Evolutionary conservation across 2,113 vertebrate species (phyloP), one percentile per base, ranked within the genome.

Genomic region (Craseonycteris thonglongyai): DNA sequence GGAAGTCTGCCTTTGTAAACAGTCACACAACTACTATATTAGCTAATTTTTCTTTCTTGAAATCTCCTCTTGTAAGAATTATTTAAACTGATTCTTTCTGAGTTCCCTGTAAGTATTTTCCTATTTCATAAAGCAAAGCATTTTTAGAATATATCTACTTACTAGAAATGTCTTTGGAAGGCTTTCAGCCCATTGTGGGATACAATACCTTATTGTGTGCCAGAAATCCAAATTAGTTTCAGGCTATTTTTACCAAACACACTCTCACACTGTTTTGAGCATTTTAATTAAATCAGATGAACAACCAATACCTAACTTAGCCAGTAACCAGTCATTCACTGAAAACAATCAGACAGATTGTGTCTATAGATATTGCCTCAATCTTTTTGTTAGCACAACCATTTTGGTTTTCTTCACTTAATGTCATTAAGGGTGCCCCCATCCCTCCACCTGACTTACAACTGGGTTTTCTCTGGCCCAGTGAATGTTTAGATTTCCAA

Each of bases 201-300:
- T 38, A 97, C 75, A 97, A 96, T 93, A 83, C 75, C 83, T 83
- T 94, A 81, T 88, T 97, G 95, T 95, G n/a, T 28, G 7, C 79
- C 2, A 26, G 45, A 83, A 94, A 88, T 80, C 84, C 93, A 96
- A 92, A 96, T 93, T 93, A 97, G 93, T 95, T 95, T 95, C 78
- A 33, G 74, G 94, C 93, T 93, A 94, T 97, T 97, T 97, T 96
- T 96, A 94, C 89, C 87, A 78, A 45, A 93, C 74, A 81, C 69
- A 81, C 26, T 7, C 84, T 94, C 90, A 82, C 58, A n/a, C 87
- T 93, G 95, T 65, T 90, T 94, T 47, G 79, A 96, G 63, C 89
- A 95, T 95, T 96, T 87, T 96, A 96, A 97, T 97, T 92, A 89
- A 97, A 97, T 97, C 93, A 95, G 88, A 87, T 4, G 21, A 97